Evolutionary conservation across 2,113 vertebrate species (phyloP), one percentile per base, ranked within the genome.

Genomic region (Amphiprion ocellaris): DNA sequence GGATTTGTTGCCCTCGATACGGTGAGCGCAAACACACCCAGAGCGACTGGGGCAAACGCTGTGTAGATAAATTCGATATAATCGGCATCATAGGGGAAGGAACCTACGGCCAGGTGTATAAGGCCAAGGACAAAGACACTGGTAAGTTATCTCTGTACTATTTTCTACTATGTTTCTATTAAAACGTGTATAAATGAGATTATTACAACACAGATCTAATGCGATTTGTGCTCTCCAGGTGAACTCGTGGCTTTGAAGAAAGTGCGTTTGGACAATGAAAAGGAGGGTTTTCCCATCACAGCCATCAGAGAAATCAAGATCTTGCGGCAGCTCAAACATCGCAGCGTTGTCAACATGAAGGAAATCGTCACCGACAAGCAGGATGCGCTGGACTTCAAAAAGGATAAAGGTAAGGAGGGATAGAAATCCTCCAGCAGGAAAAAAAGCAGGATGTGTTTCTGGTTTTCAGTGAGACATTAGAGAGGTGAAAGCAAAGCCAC

Each of bases 291-390:
- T 84, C 98, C 98, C 86, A 99, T 99, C 90, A 99, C 98, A 0
- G 98, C 98, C 87, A 99, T 99, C 82, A 93, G 98, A 6, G 98
- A 99, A 92, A 99, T 99, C 89, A 99, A 99, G 90, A 99, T 99
- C 85, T 93, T 99, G 23, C 93, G 98, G 71, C 98, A 99, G 89
- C 95, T 99, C 77, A 99, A 99, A 88, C 98, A 99, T 78, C 95
- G 94, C 87, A 99, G 98, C 10, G 98, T 99, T 4, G 98, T 99
- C 86, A 99, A 99, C 94, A 99, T 99, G 98, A 99, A 99, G 94
- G 98, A 99, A 90, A 99, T 99, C 0, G 98, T 99, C 90, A 99
- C 98, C 0, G 98, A 99, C 94, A 99, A 99, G 80, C 97, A 99
- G 90, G 98, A 99, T 86, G 98, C 98, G 30, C 95, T 99, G 68